Evolutionary conservation across 2,113 vertebrate genomes (phyloP), one percentile per base, ranked within the genome.

Genomic region (Lepidothrix coronata): DNA sequence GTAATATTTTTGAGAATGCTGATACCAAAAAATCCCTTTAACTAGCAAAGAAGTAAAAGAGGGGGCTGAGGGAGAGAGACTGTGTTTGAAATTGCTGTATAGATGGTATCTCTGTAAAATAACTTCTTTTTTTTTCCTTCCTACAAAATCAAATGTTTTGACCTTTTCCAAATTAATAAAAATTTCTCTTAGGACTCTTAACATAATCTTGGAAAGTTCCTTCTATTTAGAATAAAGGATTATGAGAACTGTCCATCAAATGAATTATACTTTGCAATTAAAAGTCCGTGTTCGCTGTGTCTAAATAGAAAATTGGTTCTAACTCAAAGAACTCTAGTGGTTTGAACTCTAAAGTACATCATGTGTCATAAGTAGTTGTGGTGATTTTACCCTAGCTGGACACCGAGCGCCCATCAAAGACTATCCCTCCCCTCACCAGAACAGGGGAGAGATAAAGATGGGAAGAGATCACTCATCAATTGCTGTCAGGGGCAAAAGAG

Each of bases 41-140:
- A 54, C 22, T 25, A 43, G 14, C 43, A 37, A n/a, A 61, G 77
- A 68, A 54, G 6, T 28, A 24, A 37, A 87, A 65, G 25, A 11
- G 2, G 1, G 2, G 4, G 1, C 2, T 8, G 19, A 4, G 5
- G 22, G 5, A 43, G 31, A 54, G 30, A 49, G 16, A 8, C 21
- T 27, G 2, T 33, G 9, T 35, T 46, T 77, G 12, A 55, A 51
- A 55, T 80, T 27, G 5, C 24, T 33, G 1, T 44, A 33, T 22
- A 63, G 20, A 49, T 8, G 24, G 2, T 54, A 39, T 11, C 2
- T 67, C 10, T 17, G 12, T 41, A 68, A 89, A 63, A 49, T 22
- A 52, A 12, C 13, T 4, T 54, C 3, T 31, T 46, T 25, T 46
- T 46, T 75, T 52, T 13, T 3, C 4, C 3, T 67, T 51, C 19